Evolutionary conservation across 2,113 vertebrate genomes (phyloP).

Genomic region (Ceratotherium simum): DNA sequence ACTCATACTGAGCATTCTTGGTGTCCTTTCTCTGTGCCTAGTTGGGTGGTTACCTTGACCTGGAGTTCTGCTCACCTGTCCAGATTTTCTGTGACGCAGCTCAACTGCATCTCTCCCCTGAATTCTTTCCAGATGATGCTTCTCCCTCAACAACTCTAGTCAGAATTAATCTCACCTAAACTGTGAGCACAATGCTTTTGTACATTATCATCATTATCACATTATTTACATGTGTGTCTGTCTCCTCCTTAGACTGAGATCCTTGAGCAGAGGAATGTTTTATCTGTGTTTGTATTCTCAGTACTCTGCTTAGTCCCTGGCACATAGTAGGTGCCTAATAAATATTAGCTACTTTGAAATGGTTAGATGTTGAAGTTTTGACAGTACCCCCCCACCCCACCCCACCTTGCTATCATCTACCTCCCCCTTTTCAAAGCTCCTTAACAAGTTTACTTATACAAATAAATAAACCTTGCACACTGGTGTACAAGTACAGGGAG

Average conservation of each 20-base stretch:
- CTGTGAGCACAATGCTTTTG: neutral
- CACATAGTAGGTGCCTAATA: neutral
- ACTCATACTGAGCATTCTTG: neutral
- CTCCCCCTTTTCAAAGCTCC: neutral
- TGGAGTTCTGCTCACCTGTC: neutral
- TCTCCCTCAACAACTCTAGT: neutral
- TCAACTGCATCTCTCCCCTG: neutral
- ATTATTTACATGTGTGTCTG: neutral
- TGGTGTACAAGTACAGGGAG: neutral
- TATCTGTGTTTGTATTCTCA: neutral
- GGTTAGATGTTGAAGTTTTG: neutral
- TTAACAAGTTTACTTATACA: neutral
- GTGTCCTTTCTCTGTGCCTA: neutral
- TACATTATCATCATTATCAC: neutral
- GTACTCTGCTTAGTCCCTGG: neutral
- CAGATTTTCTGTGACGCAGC: neutral
- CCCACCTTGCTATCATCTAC: neutral
- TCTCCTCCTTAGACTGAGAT: neutral
- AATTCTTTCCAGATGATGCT: neutral
- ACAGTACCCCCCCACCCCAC: accelerated
- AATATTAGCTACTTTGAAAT: neutral
- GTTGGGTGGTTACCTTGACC: neutral
- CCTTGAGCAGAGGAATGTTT: neutral
- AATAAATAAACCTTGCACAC: neutral
- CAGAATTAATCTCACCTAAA: neutral